Evolutionary conservation across 64 coral and sea anemone genomes (phyloP).

Genomic region (Anthopleura sola): DNA sequence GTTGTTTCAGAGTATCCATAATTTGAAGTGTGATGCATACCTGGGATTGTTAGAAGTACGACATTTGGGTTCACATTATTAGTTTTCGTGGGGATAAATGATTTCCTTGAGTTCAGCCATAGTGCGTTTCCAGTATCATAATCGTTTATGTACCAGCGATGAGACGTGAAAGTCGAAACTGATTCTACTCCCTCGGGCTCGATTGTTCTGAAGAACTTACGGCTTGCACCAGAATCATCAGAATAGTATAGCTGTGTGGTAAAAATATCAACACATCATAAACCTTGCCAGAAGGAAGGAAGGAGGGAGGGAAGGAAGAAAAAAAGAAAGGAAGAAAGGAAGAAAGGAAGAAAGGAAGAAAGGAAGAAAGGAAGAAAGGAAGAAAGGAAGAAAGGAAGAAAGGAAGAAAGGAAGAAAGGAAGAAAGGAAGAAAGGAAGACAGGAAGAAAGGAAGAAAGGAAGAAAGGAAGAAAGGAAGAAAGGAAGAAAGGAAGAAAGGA

Average conservation of each 20-base stretch:
- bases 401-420: too few species aligned
- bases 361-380: too few species aligned
- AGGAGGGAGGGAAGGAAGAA: background rate
- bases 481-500: too few species aligned
- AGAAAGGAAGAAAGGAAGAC: too few species aligned
- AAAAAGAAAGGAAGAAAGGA: background rate
- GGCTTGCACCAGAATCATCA: background rate
- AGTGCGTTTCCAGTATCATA: conserved; percentile 36
- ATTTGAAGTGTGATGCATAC: background rate
- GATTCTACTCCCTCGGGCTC: conserved; percentile 18
- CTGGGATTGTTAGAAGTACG: conserved; percentile 56
- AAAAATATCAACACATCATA: background rate
- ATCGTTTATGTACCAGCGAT: conserved; percentile 50
- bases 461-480: too few species aligned
- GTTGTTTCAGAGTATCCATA: background rate
- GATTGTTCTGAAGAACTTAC: conserved; percentile 21
- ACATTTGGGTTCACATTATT: background rate
- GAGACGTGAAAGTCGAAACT: conserved; percentile 47
- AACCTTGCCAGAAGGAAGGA: background rate
- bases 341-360: too few species aligned
- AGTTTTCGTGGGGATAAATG: conserved; percentile 17
- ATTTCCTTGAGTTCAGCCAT: conserved; percentile 20
- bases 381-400: too few species aligned
- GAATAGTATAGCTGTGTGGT: background rate
- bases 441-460: too few species aligned